These are phyloP conservation scores for Boulengeromyrus knoepffleri DNA, from an alignment of 2,113 vertebrate species.

Conservation along the genomic window DNA sequence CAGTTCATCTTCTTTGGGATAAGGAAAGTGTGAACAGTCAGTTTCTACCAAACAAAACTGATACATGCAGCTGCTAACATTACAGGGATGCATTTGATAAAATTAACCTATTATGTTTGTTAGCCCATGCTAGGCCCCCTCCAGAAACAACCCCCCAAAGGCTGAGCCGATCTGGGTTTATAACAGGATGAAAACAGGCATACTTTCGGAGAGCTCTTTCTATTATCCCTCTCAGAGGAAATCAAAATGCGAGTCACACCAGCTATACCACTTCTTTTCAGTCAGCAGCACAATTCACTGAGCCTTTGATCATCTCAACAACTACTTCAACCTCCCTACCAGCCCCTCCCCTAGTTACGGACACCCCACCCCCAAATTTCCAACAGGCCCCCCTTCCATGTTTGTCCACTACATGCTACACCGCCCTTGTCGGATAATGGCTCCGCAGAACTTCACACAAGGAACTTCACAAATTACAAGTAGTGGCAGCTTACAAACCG, in stretches of 20 bases:
- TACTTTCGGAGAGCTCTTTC: conserved; percentile 27
- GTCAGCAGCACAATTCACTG: conserved; percentile 48
- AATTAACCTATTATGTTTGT: neutral
- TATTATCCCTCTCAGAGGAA: conserved; percentile 36
- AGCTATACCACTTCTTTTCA: conserved; percentile 43
- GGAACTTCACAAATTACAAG: neutral
- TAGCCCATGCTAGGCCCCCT: neutral
- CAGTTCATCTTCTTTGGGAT: neutral
- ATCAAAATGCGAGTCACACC: conserved; percentile 61
- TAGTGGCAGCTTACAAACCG: neutral
- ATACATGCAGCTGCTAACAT: neutral
- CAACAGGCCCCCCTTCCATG: conserved; percentile 6
- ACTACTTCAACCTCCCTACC: conserved; percentile 32
- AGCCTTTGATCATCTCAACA: conserved; percentile 58
- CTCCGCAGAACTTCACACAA: neutral
- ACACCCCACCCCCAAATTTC: conserved; percentile 21
- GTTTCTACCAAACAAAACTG: neutral
- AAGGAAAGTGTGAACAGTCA: neutral
- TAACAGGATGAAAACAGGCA: conserved; percentile 45
- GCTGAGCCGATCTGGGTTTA: conserved; percentile 33
- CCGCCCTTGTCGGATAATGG: neutral
- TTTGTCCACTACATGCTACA: conserved; percentile 19
- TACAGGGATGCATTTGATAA: neutral
- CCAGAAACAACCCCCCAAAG: conserved; percentile 9
- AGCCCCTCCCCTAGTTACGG: conserved; percentile 21